Percentiles rank a stretch among this genome's conserved stretches.
phyloP scores from a whole-genome alignment of 2,797 vertebrate species.

The Cryptoblepharus egeriae region DNA sequence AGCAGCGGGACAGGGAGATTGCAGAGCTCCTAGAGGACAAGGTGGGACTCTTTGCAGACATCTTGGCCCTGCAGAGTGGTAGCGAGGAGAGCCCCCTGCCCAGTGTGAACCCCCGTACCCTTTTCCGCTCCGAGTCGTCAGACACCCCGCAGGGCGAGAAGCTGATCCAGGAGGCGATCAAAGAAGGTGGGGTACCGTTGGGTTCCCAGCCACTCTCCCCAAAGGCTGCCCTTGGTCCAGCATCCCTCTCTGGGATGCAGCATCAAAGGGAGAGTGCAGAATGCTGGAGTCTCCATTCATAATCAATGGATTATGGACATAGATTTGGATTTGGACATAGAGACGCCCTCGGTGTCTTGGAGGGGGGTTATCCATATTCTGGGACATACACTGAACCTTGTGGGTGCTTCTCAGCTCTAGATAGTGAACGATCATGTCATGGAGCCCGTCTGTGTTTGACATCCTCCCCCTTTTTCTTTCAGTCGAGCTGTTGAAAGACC shows the following conservation, averaged over 20 bases:
- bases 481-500: constrained; percentile 89
- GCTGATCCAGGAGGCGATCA: constrained; percentile 83
- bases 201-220: too few relatives aligned
- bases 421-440: too few relatives aligned
- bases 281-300: neutral
- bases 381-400: too few relatives aligned
- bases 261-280: too few relatives aligned
- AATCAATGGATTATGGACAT: too few relatives aligned
- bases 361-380: too few relatives aligned
- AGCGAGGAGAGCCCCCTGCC: constrained; percentile 54
- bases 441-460: too few relatives aligned
- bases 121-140: constrained; percentile 84
- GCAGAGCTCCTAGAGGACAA: constrained; percentile 88
- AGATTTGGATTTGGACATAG: too few relatives aligned
- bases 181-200: constrained; percentile 78
- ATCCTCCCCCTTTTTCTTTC: neutral
- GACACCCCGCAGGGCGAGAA: constrained; percentile 83
- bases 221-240: neutral
- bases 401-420: too few relatives aligned
- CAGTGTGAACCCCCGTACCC: constrained; percentile 74
- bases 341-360: too few relatives aligned
- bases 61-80: constrained; percentile 80
- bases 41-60: constrained; percentile 87
- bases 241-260: neutral
- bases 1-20: constrained; percentile 88